Conservation (phyloP, 2,113 vertebrate species). For the Dasyurus viverrinus region DNA sequence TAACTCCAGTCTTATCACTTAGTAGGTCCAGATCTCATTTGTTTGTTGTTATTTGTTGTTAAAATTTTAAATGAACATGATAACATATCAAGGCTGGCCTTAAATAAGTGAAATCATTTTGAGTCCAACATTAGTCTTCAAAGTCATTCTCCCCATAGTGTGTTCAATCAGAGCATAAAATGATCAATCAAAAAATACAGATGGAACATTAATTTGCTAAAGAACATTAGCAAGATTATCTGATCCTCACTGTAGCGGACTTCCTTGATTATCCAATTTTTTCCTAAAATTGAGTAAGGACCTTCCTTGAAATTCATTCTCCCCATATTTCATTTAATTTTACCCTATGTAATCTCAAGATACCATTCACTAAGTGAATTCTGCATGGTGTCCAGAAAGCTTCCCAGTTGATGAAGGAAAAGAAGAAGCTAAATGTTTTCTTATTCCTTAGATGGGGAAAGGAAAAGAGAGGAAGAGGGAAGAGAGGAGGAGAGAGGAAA, state of each 20-base stretch:
- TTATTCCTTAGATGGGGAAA: too few relatives aligned
- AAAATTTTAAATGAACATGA: constrained; percentile 11
- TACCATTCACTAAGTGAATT: neutral
- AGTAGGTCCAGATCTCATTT: neutral
- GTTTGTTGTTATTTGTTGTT: neutral
- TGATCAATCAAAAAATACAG: neutral
- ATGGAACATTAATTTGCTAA: neutral
- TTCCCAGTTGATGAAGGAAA: neutral
- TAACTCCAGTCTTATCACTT: neutral
- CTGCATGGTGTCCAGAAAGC: neutral
- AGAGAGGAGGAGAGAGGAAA: too few relatives aligned
- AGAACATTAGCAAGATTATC: neutral
- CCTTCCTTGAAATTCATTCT: neutral
- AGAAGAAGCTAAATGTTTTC: neutral
- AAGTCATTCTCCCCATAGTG: neutral
- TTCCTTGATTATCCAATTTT: neutral
- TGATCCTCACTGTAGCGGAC: neutral
- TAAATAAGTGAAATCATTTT: neutral
- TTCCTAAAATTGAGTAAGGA: neutral
- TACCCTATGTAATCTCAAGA: neutral
- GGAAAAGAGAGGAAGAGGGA: too few relatives aligned
- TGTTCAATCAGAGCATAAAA: neutral
- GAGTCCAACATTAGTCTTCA: neutral
- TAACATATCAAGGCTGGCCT: neutral
- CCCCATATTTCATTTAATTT: neutral